A percentile compares a stretch with the other conserved stretches of the same genome.
Evolutionary conservation across 1,140 invertebrate genomes (phyloP).

Genomic region (Aphidius ervi): DNA sequence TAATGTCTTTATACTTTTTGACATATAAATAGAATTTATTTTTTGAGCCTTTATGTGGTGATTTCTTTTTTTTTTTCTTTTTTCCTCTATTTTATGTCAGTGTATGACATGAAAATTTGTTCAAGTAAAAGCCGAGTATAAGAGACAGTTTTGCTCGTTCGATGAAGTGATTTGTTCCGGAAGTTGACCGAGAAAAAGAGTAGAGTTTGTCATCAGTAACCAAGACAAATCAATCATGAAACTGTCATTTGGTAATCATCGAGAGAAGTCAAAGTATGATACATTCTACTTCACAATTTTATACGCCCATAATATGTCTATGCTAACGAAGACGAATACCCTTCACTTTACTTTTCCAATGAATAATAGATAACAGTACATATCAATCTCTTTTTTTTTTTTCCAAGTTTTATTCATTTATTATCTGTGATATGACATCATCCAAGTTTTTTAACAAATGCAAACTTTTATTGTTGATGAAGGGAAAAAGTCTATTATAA

Average conservation of each 20-base stretch:
- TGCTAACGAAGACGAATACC: background rate
- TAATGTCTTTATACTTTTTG: slow-evolving; percentile 29
- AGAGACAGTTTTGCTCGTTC: slow-evolving; percentile 17
- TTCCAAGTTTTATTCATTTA: too few species aligned
- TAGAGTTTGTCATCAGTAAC: slow-evolving; percentile 7
- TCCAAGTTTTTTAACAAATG: too few species aligned
- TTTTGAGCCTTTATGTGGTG: background rate
- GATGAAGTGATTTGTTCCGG: slow-evolving; percentile 20
- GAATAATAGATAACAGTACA: slow-evolving; percentile 3
- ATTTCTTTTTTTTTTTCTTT: background rate
- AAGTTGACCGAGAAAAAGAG: slow-evolving; percentile 7
- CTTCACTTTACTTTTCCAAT: background rate
- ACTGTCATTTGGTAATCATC: slow-evolving; percentile 4
- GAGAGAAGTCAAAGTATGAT: background rate
- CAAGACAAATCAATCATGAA: slow-evolving; percentile 11
- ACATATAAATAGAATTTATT: background rate
- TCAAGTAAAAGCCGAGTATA: background rate
- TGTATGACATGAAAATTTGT: background rate
- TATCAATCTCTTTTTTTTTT: background rate
- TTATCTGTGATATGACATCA: too few species aligned
- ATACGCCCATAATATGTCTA: background rate
- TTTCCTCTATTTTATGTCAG: slow-evolving; percentile 10
- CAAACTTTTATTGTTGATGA: too few species aligned
- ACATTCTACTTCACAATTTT: slow-evolving; percentile 7
- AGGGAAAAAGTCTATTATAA: too few species aligned